Evolutionary conservation across 2,888 invertebrate species (phyloP), one percentile per base, ranked within the genome.

Genomic region (Mylabris sibirica): DNA sequence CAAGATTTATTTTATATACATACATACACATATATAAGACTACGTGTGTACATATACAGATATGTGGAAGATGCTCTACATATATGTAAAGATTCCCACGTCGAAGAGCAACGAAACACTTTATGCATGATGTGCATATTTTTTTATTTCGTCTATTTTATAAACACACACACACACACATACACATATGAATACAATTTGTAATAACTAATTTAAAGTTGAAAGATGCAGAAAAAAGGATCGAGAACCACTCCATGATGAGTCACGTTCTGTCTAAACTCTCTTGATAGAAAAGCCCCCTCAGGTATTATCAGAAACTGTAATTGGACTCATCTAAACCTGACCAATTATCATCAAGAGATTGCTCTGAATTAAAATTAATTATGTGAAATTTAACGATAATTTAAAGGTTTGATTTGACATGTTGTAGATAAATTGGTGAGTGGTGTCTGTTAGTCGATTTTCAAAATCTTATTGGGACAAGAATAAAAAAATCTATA

Each of bases 211-310:
- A 60, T 60, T 60, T 60, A 60, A 38, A 60, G 60, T 60, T 38
- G 22, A 60, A 20, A 53, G 60, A 60, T 60, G 60, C 60, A 60
- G 38, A 60, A 60, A 60, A 34, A 17, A 17, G 20, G 20, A 53
- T 53, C 22, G 20, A 53, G 20, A 53, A 53, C 22, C 49, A 53
- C 49, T 53, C 22, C 20, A 4, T 38, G 60, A 20, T 60, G 60
- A 60, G 60, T 60, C 60, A 60, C 60, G 60, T 60, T 60, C 60
- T 60, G 60, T 60, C 60, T 38, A 60, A 38, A 60, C 49, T 34
- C 49, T 34, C 60, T 60, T 60, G 60, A 60, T 34, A 34, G 60
- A 60, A 60, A 53, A 22, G 30, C 30, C 49, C 44, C 60, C 60
- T 38, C 35, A 17, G 22, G 60, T 35, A 38, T 60, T 60, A 60